Evolutionary conservation across 1,140 invertebrate genomes (phyloP).

Genomic region (Asobara japonica): DNA sequence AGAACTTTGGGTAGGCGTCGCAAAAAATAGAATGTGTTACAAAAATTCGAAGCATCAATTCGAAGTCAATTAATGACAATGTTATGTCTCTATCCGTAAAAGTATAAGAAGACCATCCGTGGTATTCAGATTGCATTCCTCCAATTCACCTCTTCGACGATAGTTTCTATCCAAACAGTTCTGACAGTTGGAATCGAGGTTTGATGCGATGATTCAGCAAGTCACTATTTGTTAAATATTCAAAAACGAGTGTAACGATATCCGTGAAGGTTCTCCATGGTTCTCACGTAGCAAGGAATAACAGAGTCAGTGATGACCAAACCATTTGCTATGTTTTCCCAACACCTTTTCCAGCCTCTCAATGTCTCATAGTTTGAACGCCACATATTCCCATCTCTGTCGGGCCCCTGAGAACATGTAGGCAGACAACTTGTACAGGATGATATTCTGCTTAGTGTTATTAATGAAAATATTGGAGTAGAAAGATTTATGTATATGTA

Average conservation of each 20-base stretch:
- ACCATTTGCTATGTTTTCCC: slow-evolving; percentile 31
- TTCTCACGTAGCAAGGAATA: neutral
- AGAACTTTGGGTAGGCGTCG: no score
- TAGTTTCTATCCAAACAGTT: neutral
- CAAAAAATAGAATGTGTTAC: no score
- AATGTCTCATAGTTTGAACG: neutral
- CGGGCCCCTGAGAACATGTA: neutral
- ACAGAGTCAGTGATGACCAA: neutral
- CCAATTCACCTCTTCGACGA: no score
- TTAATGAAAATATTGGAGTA: neutral
- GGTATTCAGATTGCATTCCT: no score
- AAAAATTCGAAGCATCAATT: no score
- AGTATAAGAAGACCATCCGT: no score
- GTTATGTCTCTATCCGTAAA: no score
- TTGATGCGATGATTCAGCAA: neutral
- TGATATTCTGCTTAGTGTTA: neutral
- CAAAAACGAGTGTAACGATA: neutral
- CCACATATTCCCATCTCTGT: neutral
- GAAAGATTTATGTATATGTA: no score
- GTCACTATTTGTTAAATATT: slow-evolving; percentile 6
- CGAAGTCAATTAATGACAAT: no score
- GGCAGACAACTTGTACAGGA: neutral
- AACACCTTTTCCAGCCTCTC: slow-evolving; percentile 28
- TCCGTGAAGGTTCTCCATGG: neutral
- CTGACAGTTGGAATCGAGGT: neutral